Evolutionary conservation across 2,888 invertebrate genomes (phyloP).

Genomic region (Seira sanloemensis): DNA sequence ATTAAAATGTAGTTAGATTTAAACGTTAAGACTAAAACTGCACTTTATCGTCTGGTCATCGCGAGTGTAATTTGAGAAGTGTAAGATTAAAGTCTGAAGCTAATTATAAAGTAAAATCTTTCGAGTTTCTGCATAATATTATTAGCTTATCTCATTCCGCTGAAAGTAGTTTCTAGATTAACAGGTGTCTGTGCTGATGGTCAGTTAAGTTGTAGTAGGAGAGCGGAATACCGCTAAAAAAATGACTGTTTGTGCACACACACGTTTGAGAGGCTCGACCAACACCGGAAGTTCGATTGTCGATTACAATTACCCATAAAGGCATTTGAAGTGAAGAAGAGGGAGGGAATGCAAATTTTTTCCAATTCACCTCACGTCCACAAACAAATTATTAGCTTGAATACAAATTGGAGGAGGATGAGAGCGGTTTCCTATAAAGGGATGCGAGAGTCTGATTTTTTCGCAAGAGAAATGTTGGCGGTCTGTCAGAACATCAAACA

Average conservation of each 20-base stretch:
- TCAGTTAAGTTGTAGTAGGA: slow-evolving; percentile 37
- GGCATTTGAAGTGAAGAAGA: slow-evolving; percentile 21
- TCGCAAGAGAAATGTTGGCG: neutral
- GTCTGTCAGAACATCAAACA: slow-evolving; percentile 27
- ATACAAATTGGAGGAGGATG: slow-evolving; percentile 45
- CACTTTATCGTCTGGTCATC: slow-evolving; percentile 35
- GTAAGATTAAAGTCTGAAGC: slow-evolving; percentile 15
- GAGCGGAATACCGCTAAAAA: slow-evolving; percentile 31
- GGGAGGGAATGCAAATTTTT: slow-evolving; percentile 32
- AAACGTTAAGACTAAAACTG: slow-evolving; percentile 4
- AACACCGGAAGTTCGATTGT: slow-evolving; percentile 59
- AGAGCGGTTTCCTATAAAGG: slow-evolving; percentile 1
- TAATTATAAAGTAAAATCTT: slow-evolving; percentile 14
- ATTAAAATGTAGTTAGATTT: slow-evolving; percentile 23
- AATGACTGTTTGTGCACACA: neutral
- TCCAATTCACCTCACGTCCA: slow-evolving; percentile 42
- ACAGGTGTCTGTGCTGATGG: slow-evolving; percentile 45
- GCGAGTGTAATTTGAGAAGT: slow-evolving; percentile 41
- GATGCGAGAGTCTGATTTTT: neutral
- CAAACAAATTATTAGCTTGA: slow-evolving; percentile 50
- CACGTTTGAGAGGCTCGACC: neutral
- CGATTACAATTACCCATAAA: slow-evolving; percentile 26
- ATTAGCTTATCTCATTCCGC: slow-evolving; percentile 10
- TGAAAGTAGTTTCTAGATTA: slow-evolving; percentile 11
- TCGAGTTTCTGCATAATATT: slow-evolving; percentile 5